Percentiles rank a stretch among this genome's conserved stretches.
Evolutionary conservation across 2,888 invertebrate species (phyloP).

Genomic region (Drosophila prostipennis): DNA sequence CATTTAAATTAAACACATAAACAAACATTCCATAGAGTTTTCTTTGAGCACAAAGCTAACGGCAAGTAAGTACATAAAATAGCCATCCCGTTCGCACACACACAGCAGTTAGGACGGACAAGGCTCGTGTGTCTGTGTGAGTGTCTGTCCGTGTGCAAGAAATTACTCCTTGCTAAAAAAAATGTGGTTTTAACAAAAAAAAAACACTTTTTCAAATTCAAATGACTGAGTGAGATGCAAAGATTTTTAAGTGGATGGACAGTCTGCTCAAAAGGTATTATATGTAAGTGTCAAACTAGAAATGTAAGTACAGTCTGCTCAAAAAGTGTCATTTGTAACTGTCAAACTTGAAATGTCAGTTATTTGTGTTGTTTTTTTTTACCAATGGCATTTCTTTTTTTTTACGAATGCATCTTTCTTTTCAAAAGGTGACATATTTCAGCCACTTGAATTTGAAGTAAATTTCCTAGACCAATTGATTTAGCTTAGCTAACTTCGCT

Average conservation of each 20-base stretch:
- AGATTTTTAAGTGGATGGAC: neutral
- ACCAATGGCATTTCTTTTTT: too few species aligned
- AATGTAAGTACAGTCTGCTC: neutral
- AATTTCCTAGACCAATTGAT: slow-evolving; percentile 8
- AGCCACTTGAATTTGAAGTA: slow-evolving; percentile 11
- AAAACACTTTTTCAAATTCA: slow-evolving; percentile 9
- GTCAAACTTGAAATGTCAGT: neutral
- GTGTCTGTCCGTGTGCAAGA: slow-evolving; percentile 21
- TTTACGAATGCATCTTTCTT: too few species aligned
- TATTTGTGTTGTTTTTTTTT: neutral
- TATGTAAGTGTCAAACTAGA: neutral
- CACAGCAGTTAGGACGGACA: slow-evolving; percentile 62
- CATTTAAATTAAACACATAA: slow-evolving; percentile 22
- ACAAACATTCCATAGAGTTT: slow-evolving; percentile 4
- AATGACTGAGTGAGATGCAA: neutral
- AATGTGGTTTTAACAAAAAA: slow-evolving; percentile 2
- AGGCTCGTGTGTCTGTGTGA: slow-evolving; percentile 32
- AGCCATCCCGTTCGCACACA: slow-evolving; percentile 24
- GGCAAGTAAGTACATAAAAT: slow-evolving; percentile 44
- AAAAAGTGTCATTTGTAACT: neutral
- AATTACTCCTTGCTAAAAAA: slow-evolving; percentile 19
- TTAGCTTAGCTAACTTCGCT: slow-evolving; percentile 22
- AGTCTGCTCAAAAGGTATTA: neutral
- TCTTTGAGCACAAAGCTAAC: slow-evolving; percentile 29
- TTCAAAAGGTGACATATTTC: neutral